Percentiles rank a stretch among this genome's conserved stretches.
Evolutionary conservation across 2,113 vertebrate genomes (phyloP).

Genomic region (Psittacula cyanocephala): DNA sequence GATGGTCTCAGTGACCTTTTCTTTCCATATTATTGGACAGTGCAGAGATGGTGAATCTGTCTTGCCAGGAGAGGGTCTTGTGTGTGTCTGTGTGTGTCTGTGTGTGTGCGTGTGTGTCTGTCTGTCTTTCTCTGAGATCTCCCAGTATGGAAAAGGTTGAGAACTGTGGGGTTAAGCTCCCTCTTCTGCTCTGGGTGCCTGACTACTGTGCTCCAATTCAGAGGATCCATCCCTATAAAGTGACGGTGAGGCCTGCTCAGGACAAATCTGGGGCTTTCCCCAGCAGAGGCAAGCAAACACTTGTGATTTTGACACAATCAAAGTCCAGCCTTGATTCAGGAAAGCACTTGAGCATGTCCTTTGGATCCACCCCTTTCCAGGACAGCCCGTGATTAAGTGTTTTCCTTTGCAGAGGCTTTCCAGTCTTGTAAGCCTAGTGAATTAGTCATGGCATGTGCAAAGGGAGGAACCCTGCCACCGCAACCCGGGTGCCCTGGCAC

Average conservation of each 20-base stretch:
- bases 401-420: slow-evolving; percentile 48
- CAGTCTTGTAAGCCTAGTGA: neutral
- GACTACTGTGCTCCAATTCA: slow-evolving; percentile 47
- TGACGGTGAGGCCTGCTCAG: slow-evolving; percentile 37
- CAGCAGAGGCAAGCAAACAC: slow-evolving; percentile 53
- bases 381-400: slow-evolving; percentile 23
- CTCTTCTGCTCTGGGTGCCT: slow-evolving; percentile 52
- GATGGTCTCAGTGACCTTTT: slow-evolving; percentile 55
- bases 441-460: slow-evolving; percentile 32
- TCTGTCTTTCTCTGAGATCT: slow-evolving; percentile 61
- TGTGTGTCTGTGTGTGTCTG: neutral
- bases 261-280: slow-evolving; percentile 45
- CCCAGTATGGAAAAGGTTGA: slow-evolving; percentile 53
- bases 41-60: neutral
- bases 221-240: slow-evolving; percentile 40
- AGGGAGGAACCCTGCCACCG: neutral
- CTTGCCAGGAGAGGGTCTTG: slow-evolving; percentile 31
- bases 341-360: slow-evolving; percentile 64
- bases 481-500: neutral
- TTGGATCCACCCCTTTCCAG: neutral
- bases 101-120: neutral
- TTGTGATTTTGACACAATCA: slow-evolving; percentile 49
- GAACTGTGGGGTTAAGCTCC: slow-evolving; percentile 50
- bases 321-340: slow-evolving; percentile 39
- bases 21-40: slow-evolving; percentile 40